phyloP scores from a whole-genome alignment of 2,797 vertebrate genomes.

The Psittacula echo region DNA sequence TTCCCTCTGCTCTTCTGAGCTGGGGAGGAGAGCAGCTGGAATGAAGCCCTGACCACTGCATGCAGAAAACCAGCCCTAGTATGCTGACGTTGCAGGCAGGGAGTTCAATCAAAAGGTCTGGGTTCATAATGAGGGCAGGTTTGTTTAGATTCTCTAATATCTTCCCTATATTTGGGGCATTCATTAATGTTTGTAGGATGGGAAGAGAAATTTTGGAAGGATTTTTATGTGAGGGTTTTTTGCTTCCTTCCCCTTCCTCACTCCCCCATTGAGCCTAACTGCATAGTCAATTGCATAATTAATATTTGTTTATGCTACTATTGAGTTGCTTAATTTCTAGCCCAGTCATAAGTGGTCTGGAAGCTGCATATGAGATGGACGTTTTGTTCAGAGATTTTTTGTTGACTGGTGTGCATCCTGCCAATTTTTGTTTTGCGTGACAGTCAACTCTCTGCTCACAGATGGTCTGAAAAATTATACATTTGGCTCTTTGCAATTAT shows the following conservation, averaged over 20 bases:
- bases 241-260: background rate
- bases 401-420: background rate
- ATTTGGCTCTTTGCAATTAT: conserved; percentile 23
- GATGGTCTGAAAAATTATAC: conserved; percentile 54
- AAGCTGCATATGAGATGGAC: background rate
- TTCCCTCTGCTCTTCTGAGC: background rate
- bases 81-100: background rate
- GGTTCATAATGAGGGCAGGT: background rate
- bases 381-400: conserved; percentile 8
- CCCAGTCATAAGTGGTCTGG: background rate
- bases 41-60: background rate
- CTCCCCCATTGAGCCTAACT: background rate
- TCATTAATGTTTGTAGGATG: rapidly evolving
- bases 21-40: background rate
- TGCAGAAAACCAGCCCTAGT: background rate
- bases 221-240: background rate
- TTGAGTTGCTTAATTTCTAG: background rate
- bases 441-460: conserved; percentile 2
- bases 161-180: background rate
- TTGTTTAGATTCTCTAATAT: background rate
- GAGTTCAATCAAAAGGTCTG: background rate
- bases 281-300: background rate
- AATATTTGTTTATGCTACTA: background rate
- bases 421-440: conserved; percentile 32
- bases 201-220: background rate